phyloP scores from a whole-genome alignment of 2,888 invertebrate genomes.

The Arrhopalites spinosus region DNA sequence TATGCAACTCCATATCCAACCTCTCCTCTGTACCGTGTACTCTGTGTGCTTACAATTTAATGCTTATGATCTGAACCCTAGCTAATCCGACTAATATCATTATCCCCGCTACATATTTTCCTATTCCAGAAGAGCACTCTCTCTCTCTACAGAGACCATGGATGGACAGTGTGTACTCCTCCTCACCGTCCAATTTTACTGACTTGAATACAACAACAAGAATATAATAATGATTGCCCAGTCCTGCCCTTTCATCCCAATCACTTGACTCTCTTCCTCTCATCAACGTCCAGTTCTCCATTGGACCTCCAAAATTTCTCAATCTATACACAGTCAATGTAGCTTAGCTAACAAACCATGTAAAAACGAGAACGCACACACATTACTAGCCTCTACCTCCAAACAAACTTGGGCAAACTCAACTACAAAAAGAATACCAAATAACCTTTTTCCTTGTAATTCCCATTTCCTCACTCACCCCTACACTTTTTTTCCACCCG shows the following conservation, averaged over 20 bases:
- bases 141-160: not conserved
- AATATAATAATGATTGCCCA: constrained; percentile 28
- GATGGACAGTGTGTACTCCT: too few species aligned
- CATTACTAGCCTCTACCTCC: not conserved
- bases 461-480: not conserved
- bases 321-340: not conserved
- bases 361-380: constrained; percentile 15
- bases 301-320: not conserved
- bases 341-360: constrained; percentile 31
- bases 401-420: not conserved
- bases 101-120: constrained; percentile 13
- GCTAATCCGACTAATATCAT: constrained; percentile 36
- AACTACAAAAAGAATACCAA: constrained; percentile 17
- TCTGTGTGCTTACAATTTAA: constrained; percentile 30
- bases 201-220: not conserved
- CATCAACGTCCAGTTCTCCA: constrained; percentile 12
- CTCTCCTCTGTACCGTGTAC: constrained; percentile 1
- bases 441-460: constrained; percentile 8
- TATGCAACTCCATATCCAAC: constrained; percentile 28
- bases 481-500: not conserved
- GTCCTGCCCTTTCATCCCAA: constrained; percentile 29
- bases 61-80: constrained; percentile 36
- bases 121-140: not conserved
- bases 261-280: constrained; percentile 34
- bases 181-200: constrained; percentile 30